Evolutionary conservation across 2,888 invertebrate species (phyloP).

Genomic region (Cataglyphis cursor): DNA sequence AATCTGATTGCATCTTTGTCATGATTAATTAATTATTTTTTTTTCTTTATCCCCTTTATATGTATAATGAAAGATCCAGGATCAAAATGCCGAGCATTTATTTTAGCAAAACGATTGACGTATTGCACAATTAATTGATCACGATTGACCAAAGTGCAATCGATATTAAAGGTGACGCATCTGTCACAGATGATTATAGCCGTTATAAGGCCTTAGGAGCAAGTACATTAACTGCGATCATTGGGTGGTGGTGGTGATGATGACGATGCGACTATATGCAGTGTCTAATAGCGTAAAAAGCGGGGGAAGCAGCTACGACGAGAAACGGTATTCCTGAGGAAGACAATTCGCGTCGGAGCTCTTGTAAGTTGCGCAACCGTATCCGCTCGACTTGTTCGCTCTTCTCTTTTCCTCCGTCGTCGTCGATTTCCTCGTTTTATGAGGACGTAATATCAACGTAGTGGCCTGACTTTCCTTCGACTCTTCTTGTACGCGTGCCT

Average conservation of each 20-base stretch:
- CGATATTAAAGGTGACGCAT: not conserved
- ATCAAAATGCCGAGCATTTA: not conserved
- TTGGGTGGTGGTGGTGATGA: not conserved
- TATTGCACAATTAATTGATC: conserved; percentile 15
- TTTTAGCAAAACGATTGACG: not conserved
- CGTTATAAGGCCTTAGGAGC: not conserved
- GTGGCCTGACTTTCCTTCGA: conserved; percentile 75
- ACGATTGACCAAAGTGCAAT: conserved; percentile 9
- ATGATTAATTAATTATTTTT: conserved; percentile 9
- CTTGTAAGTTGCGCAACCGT: conserved; percentile 65
- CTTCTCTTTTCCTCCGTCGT: conserved; percentile 78
- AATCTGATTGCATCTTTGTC: not conserved
- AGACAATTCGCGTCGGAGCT: conserved; percentile 80
- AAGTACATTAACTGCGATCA: not conserved
- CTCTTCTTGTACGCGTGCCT: conserved; percentile 65
- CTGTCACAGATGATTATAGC: conserved; percentile 15
- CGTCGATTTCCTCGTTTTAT: conserved; percentile 77
- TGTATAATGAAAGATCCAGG: not conserved
- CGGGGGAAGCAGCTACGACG: conserved; percentile 75
- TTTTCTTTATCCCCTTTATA: not conserved
- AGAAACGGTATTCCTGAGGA: conserved; percentile 81
- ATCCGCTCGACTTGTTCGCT: conserved; percentile 52
- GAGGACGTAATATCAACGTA: conserved; percentile 79
- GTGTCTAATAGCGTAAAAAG: not conserved
- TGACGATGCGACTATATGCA: not conserved